A percentile compares a stretch with the other conserved stretches of the same genome.
These are phyloP conservation scores for Sebastes melanostomus DNA, from an alignment of 2,797 vertebrate genomes.

Conservation along the genomic window DNA sequence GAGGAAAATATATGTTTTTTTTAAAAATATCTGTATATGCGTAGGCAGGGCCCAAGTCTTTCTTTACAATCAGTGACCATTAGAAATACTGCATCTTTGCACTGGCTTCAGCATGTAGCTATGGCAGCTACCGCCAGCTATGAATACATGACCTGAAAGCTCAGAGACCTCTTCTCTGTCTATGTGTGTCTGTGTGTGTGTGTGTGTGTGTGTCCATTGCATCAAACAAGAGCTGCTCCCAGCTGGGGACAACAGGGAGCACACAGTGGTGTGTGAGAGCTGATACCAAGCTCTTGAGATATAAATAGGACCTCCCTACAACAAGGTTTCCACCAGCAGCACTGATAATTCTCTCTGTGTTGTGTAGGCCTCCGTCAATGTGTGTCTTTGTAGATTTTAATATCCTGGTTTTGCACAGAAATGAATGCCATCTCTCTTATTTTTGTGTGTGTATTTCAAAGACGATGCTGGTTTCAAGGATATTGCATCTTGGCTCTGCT, in stretches of 20 bases:
- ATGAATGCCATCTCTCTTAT: neutral
- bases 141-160: conserved; percentile 44
- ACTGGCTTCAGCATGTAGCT: neutral
- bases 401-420: conserved; percentile 15
- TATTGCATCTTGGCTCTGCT: conserved; percentile 22
- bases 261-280: conserved; percentile 65
- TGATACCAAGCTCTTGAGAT: conserved; percentile 71
- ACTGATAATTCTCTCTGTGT: conserved; percentile 58
- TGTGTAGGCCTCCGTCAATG: conserved; percentile 15
- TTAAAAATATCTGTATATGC: too few species aligned
- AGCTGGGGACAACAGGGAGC: conserved; percentile 45
- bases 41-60: neutral
- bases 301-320: conserved; percentile 77
- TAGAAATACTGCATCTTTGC: neutral
- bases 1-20: too few species aligned
- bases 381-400: conserved; percentile 17
- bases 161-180: conserved; percentile 5
- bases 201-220: neutral
- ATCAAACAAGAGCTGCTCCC: conserved; percentile 54
- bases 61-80: neutral
- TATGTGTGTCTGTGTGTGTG: neutral
- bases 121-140: neutral
- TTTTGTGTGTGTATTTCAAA: neutral
- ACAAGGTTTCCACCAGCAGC: conserved; percentile 56
- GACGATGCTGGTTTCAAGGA: conserved; percentile 13